Base-by-base conservation (phyloP, 2,888 invertebrate species). In the Tipula confusa region DNA sequence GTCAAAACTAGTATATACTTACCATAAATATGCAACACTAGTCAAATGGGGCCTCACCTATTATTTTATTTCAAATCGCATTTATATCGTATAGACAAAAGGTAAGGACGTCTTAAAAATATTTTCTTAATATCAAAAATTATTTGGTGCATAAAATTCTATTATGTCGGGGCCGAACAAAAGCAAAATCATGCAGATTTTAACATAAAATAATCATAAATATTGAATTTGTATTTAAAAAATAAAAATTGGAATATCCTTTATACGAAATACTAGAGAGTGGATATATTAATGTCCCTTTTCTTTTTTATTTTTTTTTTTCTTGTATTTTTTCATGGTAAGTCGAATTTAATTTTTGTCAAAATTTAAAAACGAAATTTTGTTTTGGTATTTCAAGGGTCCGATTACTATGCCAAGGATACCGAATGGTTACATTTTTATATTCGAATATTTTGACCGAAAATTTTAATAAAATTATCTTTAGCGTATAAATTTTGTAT, bases 151-250 rank as follows among this genome's bases (percentile, higher is more conserved):
- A 64, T 64, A 64, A 64, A 64, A 64, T 64, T 64, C 64, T 64
- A 64, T 64, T 64, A 64, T 64, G 64, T 24, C 64, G n/a, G n/a
- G n/a, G 24, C 64, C 64, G 24, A 64, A 64, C 64, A 64, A 64
- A 64, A 64, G 64, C 64, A 18, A 64, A 33, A 24, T 64, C 64
- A 64, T 64, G 64, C 64, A 64, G 64, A 64, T 64, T 64, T 64
- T 64, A 64, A 64, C 64, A 64, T 64, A 64, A 64, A 64, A 64
- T 64, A 64, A 64, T 64, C 64, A 64, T 64, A 64, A 64, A 64
- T 64, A 64, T 64, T 64, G 64, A 64, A 64, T 64, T 64, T 64
- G 64, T 64, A 64, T 64, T n/a, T 64, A 64, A 64, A 38, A 7
- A n/a, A 5, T n/a, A 36, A 36, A 11, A 11, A 24, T 24, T 64